Conservation (phyloP, 1,140 invertebrate species). For the Eueides isabella region DNA sequence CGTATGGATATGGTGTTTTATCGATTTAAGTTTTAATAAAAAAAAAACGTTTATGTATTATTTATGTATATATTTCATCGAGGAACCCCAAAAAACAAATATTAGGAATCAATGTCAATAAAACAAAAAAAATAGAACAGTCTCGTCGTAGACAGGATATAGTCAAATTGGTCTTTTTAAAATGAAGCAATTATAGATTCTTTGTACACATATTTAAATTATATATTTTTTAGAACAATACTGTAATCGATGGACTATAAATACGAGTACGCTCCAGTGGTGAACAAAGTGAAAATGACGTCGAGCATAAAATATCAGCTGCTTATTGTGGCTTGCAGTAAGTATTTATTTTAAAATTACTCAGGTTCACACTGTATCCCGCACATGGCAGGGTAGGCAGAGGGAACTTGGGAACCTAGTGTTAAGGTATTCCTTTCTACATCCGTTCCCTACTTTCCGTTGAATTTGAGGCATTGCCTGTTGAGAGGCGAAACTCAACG, state of each 20-base stretch:
- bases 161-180: neutral
- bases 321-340: conserved; percentile 50
- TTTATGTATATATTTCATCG: neutral
- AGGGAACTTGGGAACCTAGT: neutral
- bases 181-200: neutral
- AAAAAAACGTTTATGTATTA: too few species aligned
- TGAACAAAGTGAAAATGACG: conserved; percentile 40
- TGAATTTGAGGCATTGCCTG: too few species aligned
- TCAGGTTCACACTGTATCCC: neutral
- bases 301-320: conserved; percentile 44
- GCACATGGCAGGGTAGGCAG: neutral
- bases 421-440: neutral
- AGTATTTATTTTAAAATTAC: conserved; percentile 30
- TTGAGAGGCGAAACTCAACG: neutral
- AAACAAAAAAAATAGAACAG: neutral
- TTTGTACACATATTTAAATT: neutral
- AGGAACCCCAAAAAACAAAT: neutral
- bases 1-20: too few species aligned
- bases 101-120: neutral
- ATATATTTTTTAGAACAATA: conserved; percentile 11
- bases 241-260: conserved; percentile 44
- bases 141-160: neutral
- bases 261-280: conserved; percentile 42
- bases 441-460: neutral
- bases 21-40: too few species aligned